phyloP scores from a whole-genome alignment of 2,797 vertebrate genomes.

The Petrocephalus sullivani region DNA sequence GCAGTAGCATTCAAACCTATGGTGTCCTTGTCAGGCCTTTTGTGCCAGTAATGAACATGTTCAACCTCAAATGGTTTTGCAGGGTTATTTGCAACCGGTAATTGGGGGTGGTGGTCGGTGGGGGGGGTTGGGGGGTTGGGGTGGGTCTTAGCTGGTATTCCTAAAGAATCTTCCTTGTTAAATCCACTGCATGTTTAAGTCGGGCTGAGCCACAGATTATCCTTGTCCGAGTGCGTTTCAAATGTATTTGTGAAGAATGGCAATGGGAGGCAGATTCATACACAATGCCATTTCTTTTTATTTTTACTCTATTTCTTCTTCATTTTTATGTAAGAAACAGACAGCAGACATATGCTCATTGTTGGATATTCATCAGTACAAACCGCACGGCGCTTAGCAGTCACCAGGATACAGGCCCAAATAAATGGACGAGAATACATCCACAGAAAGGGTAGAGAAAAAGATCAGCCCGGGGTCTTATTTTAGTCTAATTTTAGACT shows the following conservation, averaged over 20 bases:
- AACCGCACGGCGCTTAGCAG: neutral
- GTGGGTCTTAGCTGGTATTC: slow-evolving; percentile 1
- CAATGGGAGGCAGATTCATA: neutral
- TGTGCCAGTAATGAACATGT: neutral
- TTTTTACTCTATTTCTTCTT: neutral
- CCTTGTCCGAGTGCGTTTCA: neutral
- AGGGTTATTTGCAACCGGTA: neutral
- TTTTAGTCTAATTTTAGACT: neutral
- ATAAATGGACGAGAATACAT: neutral
- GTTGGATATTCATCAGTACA: neutral
- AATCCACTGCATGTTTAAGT: neutral
- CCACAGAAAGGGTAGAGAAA: neutral
- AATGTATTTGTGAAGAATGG: neutral
- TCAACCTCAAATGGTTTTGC: neutral
- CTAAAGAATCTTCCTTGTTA: neutral
- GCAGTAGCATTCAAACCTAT: slow-evolving; percentile 20
- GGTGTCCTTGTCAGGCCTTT: slow-evolving; percentile 16
- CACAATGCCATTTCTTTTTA: neutral
- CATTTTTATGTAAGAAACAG: neutral
- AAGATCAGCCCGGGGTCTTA: neutral
- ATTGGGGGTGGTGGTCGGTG: neutral
- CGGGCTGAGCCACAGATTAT: slow-evolving; percentile 1
- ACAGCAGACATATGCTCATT: neutral
- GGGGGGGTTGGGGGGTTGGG: neutral
- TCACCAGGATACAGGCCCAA: neutral